phyloP scores from a whole-genome alignment of 2,113 vertebrate genomes.

The Galbula dea region DNA sequence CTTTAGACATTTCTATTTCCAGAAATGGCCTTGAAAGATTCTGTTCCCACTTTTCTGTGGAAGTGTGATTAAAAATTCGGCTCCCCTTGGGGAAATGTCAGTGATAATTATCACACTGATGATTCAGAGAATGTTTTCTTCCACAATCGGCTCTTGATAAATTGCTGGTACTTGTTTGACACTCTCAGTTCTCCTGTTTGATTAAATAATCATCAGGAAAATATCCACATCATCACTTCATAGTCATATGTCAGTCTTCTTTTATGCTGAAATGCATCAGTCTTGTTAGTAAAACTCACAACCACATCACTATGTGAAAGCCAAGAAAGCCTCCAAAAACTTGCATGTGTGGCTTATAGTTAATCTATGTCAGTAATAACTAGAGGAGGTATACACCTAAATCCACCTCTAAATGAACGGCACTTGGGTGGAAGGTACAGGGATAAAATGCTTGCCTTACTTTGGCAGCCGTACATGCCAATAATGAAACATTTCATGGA shows the following conservation, averaged over 20 bases:
- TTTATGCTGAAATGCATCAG: background rate
- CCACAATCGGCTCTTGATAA: constrained; percentile 48
- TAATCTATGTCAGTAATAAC: background rate
- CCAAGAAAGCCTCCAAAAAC: background rate
- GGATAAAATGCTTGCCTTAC: background rate
- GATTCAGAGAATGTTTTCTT: constrained; percentile 49
- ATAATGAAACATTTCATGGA: background rate
- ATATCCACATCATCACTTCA: constrained; percentile 28
- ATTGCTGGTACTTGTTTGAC: constrained; percentile 49
- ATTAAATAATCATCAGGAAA: constrained; percentile 54
- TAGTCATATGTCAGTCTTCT: constrained; percentile 23
- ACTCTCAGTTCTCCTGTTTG: constrained; percentile 37
- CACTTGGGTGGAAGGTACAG: background rate
- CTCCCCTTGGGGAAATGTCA: constrained; percentile 48
- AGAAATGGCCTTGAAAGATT: background rate
- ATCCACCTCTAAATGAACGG: background rate
- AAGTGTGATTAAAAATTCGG: constrained; percentile 42
- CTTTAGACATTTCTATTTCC: constrained; percentile 34
- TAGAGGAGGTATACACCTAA: background rate
- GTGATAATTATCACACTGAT: constrained; percentile 65
- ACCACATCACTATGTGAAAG: background rate
- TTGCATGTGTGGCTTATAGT: background rate
- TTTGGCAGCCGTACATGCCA: background rate
- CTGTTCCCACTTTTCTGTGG: constrained; percentile 1
- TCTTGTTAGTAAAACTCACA: background rate